phyloP scores from a whole-genome alignment of 2,113 vertebrate species.

The Ageneiosus marmoratus region DNA sequence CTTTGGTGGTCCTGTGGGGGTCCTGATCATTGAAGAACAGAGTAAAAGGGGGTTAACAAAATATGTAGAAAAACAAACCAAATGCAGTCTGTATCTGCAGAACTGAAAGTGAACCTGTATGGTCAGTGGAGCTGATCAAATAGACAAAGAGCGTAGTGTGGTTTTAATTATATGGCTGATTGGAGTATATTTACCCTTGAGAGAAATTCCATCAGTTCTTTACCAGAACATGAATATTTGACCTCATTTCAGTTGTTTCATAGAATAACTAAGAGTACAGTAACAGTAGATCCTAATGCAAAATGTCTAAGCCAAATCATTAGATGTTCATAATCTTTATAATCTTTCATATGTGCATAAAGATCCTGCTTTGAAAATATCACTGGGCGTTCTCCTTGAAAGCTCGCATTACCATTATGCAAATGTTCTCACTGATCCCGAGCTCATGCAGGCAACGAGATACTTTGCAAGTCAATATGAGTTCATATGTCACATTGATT shows the following conservation, averaged over 20 bases:
- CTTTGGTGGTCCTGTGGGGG: too few relatives aligned
- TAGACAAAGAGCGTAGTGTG: too few relatives aligned
- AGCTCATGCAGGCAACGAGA: slow-evolving; percentile 1
- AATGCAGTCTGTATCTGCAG: too few relatives aligned
- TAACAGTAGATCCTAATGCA: not conserved
- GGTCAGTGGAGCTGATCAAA: too few relatives aligned
- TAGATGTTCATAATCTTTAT: not conserved
- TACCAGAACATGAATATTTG: not conserved
- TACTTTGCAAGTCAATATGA: slow-evolving; percentile 25
- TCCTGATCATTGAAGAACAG: too few relatives aligned
- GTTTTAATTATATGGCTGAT: too few relatives aligned
- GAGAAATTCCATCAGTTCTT: not conserved
- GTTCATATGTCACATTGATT: slow-evolving; percentile 21
- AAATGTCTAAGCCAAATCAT: not conserved
- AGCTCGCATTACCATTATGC: slow-evolving; percentile 23
- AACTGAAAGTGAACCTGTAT: too few relatives aligned
- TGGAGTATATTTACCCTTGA: too few relatives aligned
- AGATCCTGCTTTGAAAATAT: not conserved
- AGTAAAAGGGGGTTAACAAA: too few relatives aligned
- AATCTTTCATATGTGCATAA: not conserved
- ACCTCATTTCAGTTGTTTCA: not conserved
- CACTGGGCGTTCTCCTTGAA: not conserved
- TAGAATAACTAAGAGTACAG: not conserved
- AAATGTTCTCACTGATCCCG: not conserved
- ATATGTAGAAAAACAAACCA: too few relatives aligned